phyloP scores from a whole-genome alignment of 2,797 vertebrate species.

The Graptemys geographica region DNA sequence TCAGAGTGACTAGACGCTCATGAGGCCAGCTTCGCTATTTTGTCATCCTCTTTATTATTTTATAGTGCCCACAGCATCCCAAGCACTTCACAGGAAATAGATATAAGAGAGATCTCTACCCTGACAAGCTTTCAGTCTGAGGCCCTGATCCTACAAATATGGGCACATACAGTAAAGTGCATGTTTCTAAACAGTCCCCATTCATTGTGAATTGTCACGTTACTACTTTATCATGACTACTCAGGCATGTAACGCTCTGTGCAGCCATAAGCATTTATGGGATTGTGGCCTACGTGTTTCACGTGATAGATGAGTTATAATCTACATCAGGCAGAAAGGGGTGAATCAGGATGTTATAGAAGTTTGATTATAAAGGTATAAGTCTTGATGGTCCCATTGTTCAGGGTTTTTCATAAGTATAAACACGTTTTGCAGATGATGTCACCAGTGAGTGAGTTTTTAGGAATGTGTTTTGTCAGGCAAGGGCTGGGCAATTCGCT shows the following conservation, averaged over 20 bases:
- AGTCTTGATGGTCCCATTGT: background rate
- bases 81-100: background rate
- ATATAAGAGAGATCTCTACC: background rate
- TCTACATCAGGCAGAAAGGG: background rate
- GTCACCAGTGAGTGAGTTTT: background rate
- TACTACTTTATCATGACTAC: background rate
- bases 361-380: background rate
- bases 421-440: background rate
- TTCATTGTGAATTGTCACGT: background rate
- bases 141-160: background rate
- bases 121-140: background rate
- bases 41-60: background rate
- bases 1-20: conserved; percentile 29
- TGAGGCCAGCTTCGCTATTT: conserved; percentile 39
- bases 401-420: background rate
- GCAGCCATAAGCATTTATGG: background rate
- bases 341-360: background rate
- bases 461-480: background rate
- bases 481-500: fast-evolving
- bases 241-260: background rate
- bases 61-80: background rate
- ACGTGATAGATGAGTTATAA: background rate
- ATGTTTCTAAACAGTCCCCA: background rate
- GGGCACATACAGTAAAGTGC: background rate
- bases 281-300: background rate